Evolutionary conservation across 2,888 invertebrate species (phyloP), one percentile per base, ranked within the genome.

Genomic region (Rotaria magnacalcarata): DNA sequence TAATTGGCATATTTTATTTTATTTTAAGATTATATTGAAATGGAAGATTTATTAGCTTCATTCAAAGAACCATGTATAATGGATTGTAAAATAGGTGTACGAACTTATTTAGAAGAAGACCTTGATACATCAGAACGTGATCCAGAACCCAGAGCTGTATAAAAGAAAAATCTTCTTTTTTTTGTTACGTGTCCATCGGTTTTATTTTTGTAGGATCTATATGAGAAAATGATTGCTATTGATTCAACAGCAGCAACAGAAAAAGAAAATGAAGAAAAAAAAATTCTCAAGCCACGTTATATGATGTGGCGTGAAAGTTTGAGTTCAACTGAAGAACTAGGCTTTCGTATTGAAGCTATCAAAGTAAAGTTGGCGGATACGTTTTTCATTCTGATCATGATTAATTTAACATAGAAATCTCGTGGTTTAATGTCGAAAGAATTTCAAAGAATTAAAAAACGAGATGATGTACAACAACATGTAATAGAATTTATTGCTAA

Each of bases 11-110:
- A 52, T 43, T 24, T 34, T 43, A 34, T 24, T 41, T 84, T 54
- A 7, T 43, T 60, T 89, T 86, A 87, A 92, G 92, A 90, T 88
- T 98, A 96, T 92, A 96, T 98, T 89, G 97, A 97, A 91, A 93
- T 98, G 88, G 96, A 97, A 92, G 96, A 98, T 91, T 93, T 98
- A 41, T 92, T 97, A 47, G 94, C 95, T 89, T 95, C 95, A 87
- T 97, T 97, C 92, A 93, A 93, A 89, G 95, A 97, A 91, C 96
- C 96, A 0, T 94, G 95, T 90, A 96, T 98, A 0, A 97, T 98
- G 94, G 98, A 98, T 91, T 94, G 98, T 87, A 98, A 98, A 92
- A 95, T 98, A 94, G 98, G 98, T 43, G 95, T 96, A 54, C 93
- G 97, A 89, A 97, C 97, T 0, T 97, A 97, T 91, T 92, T 97